Evolutionary conservation across 2,797 vertebrate genomes (phyloP), one percentile per base, ranked within the genome.

Genomic region (Eulemur albifrons): DNA sequence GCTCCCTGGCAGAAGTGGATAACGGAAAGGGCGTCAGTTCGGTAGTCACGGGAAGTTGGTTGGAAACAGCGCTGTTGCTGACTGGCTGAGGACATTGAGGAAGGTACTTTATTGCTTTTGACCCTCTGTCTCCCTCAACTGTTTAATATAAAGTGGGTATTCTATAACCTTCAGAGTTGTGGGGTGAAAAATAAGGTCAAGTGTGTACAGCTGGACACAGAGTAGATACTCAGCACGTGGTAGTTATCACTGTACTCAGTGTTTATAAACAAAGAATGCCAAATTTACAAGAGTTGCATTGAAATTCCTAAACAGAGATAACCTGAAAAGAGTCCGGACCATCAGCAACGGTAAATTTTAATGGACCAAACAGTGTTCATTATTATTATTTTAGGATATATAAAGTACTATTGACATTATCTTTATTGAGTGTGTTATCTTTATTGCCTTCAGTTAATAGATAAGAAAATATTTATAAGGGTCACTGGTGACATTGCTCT

Each of bases 381-480:
- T 73, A 59, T 75, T 80, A 65, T 32, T 79, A 70, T 76, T 93
- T 94, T 79, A 63, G 21, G 35, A 81, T 72, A 30, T n/a, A 61
- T 67, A 75, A 88, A 88, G 6, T 35, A 79, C 63, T 76, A 70
- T n/a, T 72, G 57, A 52, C 8, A 7, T 89, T 80, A 92, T 87
- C 69, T 96, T 96, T 95, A 86, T 61, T 45, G 63, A 52, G 54
- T 86, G 45, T 59, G 11, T 76, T 95, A 91, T 95, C 92, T 97
- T 95, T 83, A 92, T 87, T 94, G 50, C 70, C 94, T 67, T 91
- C 40, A n/a, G 70, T 84, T 93, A 61, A 77, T 82, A 32, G 35
- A 38, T 88, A 91, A 82, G 61, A 88, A 97, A 77, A 63, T 95
- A 91, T 85, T 96, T 95, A 67, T 91, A 86, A 75, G 50, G 30